Evolutionary conservation across 2,888 invertebrate genomes (phyloP).

Genomic region (Panorpa germanica): DNA sequence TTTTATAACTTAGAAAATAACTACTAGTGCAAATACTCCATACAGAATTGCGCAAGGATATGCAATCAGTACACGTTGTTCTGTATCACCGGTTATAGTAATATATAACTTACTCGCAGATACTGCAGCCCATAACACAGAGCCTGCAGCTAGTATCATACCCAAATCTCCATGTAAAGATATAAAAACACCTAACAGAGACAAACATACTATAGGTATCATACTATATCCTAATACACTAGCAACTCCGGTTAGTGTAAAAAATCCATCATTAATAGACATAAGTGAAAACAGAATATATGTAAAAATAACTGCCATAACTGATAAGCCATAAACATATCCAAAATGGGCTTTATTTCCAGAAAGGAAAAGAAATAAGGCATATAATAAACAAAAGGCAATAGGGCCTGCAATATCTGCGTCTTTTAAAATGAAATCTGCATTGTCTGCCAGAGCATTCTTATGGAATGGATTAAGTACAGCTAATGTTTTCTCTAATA

Average conservation of each 20-base stretch:
- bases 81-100: slow-evolving; percentile 71
- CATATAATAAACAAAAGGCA: slow-evolving; percentile 63
- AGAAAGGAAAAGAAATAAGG: slow-evolving; percentile 44
- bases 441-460: slow-evolving; percentile 51
- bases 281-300: slow-evolving; percentile 70
- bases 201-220: slow-evolving; percentile 77
- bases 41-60: slow-evolving; percentile 88
- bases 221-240: slow-evolving; percentile 86
- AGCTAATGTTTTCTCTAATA: slow-evolving; percentile 72
- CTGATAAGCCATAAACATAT: slow-evolving; percentile 84
- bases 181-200: slow-evolving; percentile 56
- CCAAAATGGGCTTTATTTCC: slow-evolving; percentile 77
- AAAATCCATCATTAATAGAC: slow-evolving; percentile 44
- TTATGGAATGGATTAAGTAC: slow-evolving; percentile 72
- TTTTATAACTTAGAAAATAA: slow-evolving; percentile 50
- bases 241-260: slow-evolving; percentile 56
- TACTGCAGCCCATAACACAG: slow-evolving; percentile 77
- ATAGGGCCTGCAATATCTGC: slow-evolving; percentile 88
- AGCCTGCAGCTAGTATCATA: slow-evolving; percentile 40
- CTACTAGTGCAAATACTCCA: slow-evolving; percentile 81
- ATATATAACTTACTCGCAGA: slow-evolving; percentile 86
- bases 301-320: slow-evolving; percentile 79
- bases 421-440: slow-evolving; percentile 55
- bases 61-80: slow-evolving; percentile 70
- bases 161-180: slow-evolving; percentile 57